Evolutionary conservation across 2,113 vertebrate genomes (phyloP).

Genomic region (Thomomys bottae): DNA sequence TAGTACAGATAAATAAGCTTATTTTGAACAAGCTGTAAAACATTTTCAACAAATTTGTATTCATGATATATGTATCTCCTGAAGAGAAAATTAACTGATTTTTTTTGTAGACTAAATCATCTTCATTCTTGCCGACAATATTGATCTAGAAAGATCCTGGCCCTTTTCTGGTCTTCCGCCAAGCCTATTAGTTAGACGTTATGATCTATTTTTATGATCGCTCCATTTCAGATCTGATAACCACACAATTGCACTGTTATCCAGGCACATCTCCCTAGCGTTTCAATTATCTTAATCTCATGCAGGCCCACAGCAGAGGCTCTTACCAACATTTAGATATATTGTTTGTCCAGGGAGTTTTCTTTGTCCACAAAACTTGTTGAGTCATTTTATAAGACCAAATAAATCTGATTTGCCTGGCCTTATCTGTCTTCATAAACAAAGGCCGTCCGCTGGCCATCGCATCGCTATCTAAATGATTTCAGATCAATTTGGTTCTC

Average conservation of each 20-base stretch:
- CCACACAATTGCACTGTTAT: conserved; percentile 62
- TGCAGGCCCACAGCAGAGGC: conserved; percentile 74
- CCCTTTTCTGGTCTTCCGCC: conserved; percentile 59
- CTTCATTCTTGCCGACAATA: conserved; percentile 48
- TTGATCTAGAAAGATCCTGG: conserved; percentile 46
- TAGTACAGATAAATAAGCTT: conserved; percentile 50
- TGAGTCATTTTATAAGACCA: conserved; percentile 76
- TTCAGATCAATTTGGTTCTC: conserved; percentile 79
- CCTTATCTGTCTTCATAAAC: conserved; percentile 81
- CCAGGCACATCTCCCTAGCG: conserved; percentile 68
- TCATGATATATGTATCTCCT: conserved; percentile 38
- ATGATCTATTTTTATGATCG: conserved; percentile 67
- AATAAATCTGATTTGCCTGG: conserved; percentile 78
- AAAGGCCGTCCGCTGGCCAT: conserved; percentile 72
- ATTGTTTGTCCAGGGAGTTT: conserved; percentile 74
- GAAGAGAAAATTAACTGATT: conserved; percentile 28
- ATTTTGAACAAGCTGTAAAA: conserved; percentile 27
- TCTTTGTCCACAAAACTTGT: conserved; percentile 77
- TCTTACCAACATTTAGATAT: conserved; percentile 76
- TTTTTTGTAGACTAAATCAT: conserved; percentile 59
- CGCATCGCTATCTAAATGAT: conserved; percentile 80
- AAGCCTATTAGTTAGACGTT: conserved; percentile 33
- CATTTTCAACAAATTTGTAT: conserved; percentile 53
- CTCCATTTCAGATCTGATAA: conserved; percentile 76
- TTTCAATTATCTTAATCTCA: conserved; percentile 77